phyloP scores from a whole-genome alignment of 35 echinoderm and acorn worm genomes.

The Ptychodera flava region DNA sequence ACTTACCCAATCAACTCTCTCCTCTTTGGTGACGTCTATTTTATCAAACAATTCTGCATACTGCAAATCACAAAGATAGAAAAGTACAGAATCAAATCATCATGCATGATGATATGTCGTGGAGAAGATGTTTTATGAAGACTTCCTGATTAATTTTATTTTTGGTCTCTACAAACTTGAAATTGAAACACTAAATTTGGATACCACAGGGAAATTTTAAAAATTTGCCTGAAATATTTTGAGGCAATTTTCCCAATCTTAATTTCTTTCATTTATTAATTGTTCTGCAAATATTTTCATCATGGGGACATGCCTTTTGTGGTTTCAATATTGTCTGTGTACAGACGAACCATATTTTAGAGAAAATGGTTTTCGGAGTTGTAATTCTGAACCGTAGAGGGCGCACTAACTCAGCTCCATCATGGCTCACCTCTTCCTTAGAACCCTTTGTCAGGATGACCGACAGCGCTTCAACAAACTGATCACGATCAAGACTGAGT shows the following conservation, averaged over 20 bases:
- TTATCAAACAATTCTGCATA: constrained; percentile 88
- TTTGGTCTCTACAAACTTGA: background rate
- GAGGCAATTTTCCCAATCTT: too few species aligned
- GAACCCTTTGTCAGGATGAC: constrained; percentile 58
- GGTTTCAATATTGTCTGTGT: too few species aligned
- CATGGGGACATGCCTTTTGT: too few species aligned
- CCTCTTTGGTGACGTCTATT: constrained; percentile 90
- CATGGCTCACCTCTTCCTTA: constrained; percentile 47
- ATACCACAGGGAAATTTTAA: background rate
- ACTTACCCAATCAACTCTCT: constrained; percentile 87
- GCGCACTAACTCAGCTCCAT: too few species aligned
- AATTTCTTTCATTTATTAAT: too few species aligned
- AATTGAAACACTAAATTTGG: background rate
- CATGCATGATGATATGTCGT: too few species aligned
- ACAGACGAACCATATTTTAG: too few species aligned
- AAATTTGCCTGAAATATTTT: background rate
- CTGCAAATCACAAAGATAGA: too few species aligned
- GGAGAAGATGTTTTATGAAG: constrained; percentile 7
- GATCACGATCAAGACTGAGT: constrained; percentile 45
- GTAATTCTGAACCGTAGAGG: too few species aligned
- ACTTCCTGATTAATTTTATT: background rate
- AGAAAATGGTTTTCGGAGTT: too few species aligned
- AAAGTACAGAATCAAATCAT: too few species aligned
- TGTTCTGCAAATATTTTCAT: too few species aligned
- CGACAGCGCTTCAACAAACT: constrained; percentile 55